Evolutionary conservation across 2,797 vertebrate species (phyloP).

Genomic region (Melanotaenia boesemani): DNA sequence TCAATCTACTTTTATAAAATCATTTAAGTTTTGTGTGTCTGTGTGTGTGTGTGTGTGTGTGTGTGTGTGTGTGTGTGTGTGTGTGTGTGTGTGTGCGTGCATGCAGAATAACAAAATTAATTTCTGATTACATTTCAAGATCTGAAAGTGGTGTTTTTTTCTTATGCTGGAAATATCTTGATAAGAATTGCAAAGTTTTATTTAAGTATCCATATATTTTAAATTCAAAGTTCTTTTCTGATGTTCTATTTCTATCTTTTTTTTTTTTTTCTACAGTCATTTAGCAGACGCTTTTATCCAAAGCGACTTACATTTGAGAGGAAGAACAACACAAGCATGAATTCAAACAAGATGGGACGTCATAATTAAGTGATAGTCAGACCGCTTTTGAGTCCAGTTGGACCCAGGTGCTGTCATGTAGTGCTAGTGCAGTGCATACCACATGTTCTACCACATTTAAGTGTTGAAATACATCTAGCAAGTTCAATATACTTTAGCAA

Average conservation of each 20-base stretch:
- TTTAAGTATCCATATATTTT: neutral
- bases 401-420: no score
- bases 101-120: slow-evolving; percentile 26
- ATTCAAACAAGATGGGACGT: no score
- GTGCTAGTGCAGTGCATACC: no score
- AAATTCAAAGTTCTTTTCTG: neutral
- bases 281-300: no score
- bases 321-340: no score
- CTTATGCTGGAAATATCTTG: slow-evolving; percentile 6
- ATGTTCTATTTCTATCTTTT: no score
- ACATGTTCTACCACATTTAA: neutral
- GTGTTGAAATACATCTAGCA: neutral
- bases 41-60: no score
- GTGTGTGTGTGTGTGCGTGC: slow-evolving; percentile 31
- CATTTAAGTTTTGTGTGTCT: neutral
- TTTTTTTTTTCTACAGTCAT: no score
- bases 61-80: no score
- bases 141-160: neutral
- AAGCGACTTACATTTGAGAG: no score
- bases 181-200: neutral
- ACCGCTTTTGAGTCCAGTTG: no score
- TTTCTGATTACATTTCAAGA: slow-evolving; percentile 32
- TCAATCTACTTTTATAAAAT: slow-evolving; percentile 43
- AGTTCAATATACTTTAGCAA: neutral
- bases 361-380: no score